Evolutionary conservation across 2,888 invertebrate species (phyloP).

Genomic region (Dendrolimus houi): DNA sequence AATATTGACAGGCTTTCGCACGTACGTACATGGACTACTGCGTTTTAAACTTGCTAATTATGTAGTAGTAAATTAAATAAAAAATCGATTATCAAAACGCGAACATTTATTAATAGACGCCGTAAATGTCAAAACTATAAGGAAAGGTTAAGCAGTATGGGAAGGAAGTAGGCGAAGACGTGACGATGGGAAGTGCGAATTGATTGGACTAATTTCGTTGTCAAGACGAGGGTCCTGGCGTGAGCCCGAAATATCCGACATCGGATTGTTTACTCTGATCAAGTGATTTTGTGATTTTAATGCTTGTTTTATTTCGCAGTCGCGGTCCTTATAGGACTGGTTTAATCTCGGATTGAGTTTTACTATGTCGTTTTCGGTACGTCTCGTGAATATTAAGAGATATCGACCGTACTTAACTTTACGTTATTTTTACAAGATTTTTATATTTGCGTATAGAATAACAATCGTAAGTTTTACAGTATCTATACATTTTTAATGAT

Average conservation of each 20-base stretch:
- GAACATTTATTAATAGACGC: neutral
- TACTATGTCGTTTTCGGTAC: neutral
- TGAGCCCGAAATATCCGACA: constrained; percentile 13
- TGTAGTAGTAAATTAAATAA: no score
- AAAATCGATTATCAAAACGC: no score
- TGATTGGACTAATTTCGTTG: constrained; percentile 28
- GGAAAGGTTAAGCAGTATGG: constrained; percentile 3
- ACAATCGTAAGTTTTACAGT: no score
- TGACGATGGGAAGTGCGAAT: constrained; percentile 25
- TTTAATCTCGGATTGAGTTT: neutral
- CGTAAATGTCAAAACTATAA: neutral
- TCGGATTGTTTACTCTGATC: constrained; percentile 21
- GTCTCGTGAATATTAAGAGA: neutral
- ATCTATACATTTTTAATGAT: no score
- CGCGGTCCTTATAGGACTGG: neutral
- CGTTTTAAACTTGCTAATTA: no score
- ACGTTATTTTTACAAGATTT: neutral
- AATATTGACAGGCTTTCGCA: no score
- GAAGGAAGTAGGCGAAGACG: constrained; percentile 16
- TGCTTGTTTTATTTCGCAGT: constrained; percentile 2
- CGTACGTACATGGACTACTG: no score
- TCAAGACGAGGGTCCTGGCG: constrained; percentile 25
- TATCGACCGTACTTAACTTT: neutral
- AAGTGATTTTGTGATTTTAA: constrained; percentile 12
- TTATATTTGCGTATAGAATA: no score